Evolutionary conservation across 2,797 vertebrate species (phyloP).

Genomic region (Syndactyla subalaris): DNA sequence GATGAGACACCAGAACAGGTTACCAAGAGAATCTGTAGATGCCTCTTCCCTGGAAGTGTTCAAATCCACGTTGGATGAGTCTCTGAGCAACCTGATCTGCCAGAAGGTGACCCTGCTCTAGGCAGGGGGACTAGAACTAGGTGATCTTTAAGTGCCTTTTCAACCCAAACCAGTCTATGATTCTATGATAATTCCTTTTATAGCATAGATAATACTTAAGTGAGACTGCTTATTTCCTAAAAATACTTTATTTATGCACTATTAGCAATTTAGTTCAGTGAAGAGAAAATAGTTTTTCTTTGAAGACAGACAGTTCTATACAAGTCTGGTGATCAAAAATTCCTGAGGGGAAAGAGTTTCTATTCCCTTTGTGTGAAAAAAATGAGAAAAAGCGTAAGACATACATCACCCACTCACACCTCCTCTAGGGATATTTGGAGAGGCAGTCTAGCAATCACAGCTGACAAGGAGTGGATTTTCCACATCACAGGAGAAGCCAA

Average conservation of each 20-base stretch:
- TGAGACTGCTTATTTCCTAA: not conserved
- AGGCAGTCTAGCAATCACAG: not conserved
- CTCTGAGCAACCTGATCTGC: not conserved
- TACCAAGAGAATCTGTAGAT: not conserved
- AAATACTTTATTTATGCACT: not conserved
- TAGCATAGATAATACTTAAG: not conserved
- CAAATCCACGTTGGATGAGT: too few relatives aligned
- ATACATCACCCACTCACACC: not conserved
- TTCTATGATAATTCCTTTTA: not conserved
- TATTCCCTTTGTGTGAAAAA: constrained; percentile 12
- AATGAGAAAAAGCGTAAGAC: not conserved
- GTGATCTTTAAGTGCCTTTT: not conserved
- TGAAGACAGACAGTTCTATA: not conserved
- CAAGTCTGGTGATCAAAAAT: not conserved
- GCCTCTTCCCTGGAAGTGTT: not conserved
- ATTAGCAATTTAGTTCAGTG: not conserved
- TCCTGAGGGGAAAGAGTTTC: not conserved
- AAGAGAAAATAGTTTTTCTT: not conserved
- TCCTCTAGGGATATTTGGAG: constrained; percentile 12
- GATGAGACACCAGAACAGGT: not conserved
- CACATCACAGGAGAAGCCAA: not conserved
- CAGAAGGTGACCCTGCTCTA: not conserved
- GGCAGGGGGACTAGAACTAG: not conserved
- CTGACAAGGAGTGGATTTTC: not conserved
- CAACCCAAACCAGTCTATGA: not conserved